phyloP scores from a whole-genome alignment of 2,113 vertebrate genomes.

The Pangasianodon hypophthalmus region DNA sequence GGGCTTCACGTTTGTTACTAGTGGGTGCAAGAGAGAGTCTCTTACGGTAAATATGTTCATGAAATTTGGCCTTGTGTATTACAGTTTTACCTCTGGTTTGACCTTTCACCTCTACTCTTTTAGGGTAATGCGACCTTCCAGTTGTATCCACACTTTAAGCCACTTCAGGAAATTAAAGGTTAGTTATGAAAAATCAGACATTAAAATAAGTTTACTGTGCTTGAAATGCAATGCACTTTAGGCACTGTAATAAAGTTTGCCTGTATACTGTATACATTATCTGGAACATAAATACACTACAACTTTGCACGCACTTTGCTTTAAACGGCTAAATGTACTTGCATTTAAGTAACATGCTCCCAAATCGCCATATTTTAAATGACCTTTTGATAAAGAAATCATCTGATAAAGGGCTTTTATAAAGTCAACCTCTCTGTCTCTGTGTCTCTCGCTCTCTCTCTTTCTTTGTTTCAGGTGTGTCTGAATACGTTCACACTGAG shows the following conservation, averaged over 20 bases:
- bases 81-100: background rate
- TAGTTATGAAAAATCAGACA: conserved; percentile 35
- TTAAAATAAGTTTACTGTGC: background rate
- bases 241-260: background rate
- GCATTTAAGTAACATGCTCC: background rate
- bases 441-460: background rate
- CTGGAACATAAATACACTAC: background rate
- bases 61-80: background rate
- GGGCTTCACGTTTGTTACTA: conserved; percentile 82
- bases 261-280: conserved; percentile 53
- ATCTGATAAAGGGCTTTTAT: background rate
- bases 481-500: conserved; percentile 80
- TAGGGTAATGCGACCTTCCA: conserved; percentile 83
- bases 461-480: conserved; percentile 69
- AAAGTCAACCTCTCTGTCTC: background rate
- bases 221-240: background rate
- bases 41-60: conserved; percentile 74
- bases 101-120: conserved; percentile 11
- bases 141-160: conserved; percentile 81
- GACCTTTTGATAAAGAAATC: background rate
- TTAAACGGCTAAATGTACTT: background rate
- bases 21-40: conserved; percentile 80
- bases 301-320: background rate
- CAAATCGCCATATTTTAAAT: background rate
- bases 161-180: conserved; percentile 81